Evolutionary conservation across 1,140 invertebrate species (phyloP).

Genomic region (Drosophila fuyamai): DNA sequence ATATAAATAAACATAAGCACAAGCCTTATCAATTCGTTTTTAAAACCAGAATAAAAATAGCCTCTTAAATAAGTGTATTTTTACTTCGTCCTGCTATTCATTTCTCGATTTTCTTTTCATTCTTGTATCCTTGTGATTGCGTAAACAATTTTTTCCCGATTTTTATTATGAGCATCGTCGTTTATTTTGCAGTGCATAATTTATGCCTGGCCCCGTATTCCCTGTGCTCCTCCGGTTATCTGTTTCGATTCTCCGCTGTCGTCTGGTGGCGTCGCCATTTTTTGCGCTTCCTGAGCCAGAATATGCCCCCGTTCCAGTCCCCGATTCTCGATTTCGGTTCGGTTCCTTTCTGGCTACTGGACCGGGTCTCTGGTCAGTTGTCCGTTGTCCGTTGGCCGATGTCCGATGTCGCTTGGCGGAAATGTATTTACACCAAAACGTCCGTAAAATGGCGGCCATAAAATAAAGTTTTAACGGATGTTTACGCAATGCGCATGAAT

Average conservation of each 20-base stretch:
- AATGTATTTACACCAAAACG: constrained; percentile 81
- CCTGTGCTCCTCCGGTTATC: constrained; percentile 12
- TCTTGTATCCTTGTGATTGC: constrained; percentile 75
- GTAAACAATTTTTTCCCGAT: constrained; percentile 75
- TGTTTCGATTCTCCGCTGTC: constrained; percentile 14
- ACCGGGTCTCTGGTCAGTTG: constrained; percentile 14
- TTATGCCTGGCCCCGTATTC: constrained; percentile 54
- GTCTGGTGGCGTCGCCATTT: constrained; percentile 71
- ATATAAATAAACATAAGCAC: too few relatives aligned
- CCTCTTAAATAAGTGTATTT: neutral
- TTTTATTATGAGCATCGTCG: constrained; percentile 73
- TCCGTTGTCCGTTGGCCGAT: neutral
- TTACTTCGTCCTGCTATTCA: constrained; percentile 12
- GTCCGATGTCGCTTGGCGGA: constrained; percentile 56
- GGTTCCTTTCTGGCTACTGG: constrained; percentile 35
- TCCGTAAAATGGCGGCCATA: constrained; percentile 81
- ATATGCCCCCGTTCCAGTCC: constrained; percentile 14
- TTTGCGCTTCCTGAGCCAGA: constrained; percentile 67
- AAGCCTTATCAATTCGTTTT: too few relatives aligned
- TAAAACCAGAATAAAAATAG: neutral
- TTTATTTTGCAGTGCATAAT: constrained; percentile 82
- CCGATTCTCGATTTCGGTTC: constrained; percentile 8
- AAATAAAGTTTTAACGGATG: constrained; percentile 83
- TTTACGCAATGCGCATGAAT: constrained; percentile 82
- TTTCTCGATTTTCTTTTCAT: constrained; percentile 29